phyloP scores from a whole-genome alignment of 1,140 invertebrate genomes.

The Eufriesea mexicana region DNA sequence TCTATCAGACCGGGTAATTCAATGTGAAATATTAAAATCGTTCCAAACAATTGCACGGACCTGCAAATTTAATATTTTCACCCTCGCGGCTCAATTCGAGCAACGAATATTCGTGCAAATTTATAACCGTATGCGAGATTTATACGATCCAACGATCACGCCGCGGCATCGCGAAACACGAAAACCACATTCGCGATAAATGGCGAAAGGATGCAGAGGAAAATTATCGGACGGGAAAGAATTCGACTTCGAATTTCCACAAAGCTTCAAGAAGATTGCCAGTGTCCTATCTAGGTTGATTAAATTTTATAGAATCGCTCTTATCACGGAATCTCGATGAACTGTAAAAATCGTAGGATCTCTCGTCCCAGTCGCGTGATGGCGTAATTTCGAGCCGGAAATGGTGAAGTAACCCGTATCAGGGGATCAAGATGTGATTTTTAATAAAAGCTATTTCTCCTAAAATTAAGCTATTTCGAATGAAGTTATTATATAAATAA shows the following conservation, averaged over 20 bases:
- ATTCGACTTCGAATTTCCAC: not conserved
- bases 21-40: not conserved
- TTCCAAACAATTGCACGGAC: not conserved
- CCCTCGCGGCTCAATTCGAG: not conserved
- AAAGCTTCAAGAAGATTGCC: not conserved
- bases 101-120: not conserved
- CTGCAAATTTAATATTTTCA: not conserved
- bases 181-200: not conserved
- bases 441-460: not conserved
- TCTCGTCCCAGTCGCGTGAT: not conserved
- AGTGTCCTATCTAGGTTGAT: not conserved
- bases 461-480: too few relatives aligned
- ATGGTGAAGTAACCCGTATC: not conserved
- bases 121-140: not conserved
- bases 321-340: not conserved
- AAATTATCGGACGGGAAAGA: not conserved
- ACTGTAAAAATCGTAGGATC: not conserved
- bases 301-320: not conserved
- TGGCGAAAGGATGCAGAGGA: not conserved
- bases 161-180: not conserved
- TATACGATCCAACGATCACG: not conserved
- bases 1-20: not conserved
- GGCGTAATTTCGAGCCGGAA: slow-evolving; percentile 1
- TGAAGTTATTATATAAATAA: too few relatives aligned
- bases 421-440: not conserved